A percentile compares a stretch with the other conserved stretches of the same genome.
These are phyloP conservation scores for Zosterops hypoxanthus DNA, from an alignment of 2,113 vertebrate species.

Conservation along the genomic window DNA sequence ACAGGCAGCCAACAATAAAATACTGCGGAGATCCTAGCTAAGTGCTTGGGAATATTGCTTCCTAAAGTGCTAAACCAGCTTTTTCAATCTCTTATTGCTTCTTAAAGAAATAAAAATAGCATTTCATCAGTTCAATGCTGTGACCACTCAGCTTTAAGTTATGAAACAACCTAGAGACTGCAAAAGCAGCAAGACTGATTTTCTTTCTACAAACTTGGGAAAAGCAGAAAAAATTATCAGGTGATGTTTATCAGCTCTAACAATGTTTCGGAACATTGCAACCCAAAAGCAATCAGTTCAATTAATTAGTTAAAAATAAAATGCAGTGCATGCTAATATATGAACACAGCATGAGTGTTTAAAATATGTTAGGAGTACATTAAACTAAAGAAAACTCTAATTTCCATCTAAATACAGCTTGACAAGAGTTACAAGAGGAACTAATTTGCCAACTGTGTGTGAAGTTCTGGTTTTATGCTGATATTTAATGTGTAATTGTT, in stretches of 20 bases:
- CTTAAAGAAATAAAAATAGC: not conserved
- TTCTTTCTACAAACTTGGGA: not conserved
- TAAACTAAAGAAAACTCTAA: not conserved
- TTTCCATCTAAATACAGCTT: not conserved
- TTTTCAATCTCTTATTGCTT: not conserved
- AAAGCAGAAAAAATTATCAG: not conserved
- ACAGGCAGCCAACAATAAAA: not conserved
- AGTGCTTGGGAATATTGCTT: not conserved
- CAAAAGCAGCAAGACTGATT: not conserved
- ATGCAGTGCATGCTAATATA: not conserved
- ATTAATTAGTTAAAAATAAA: not conserved
- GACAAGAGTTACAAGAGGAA: not conserved
- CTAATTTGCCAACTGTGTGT: not conserved
- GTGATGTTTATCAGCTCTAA: not conserved
- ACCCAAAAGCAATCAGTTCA: not conserved
- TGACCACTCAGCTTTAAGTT: not conserved
- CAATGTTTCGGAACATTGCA: not conserved
- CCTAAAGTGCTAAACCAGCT: not conserved
- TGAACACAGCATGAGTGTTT: not conserved
- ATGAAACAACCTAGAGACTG: not conserved
- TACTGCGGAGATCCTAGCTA: not conserved
- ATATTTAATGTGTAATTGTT: not conserved
- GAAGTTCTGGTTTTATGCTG: not conserved
- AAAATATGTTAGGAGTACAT: not conserved
- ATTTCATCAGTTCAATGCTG: not conserved